A percentile compares a stretch with the other conserved stretches of the same genome.
Conservation (phyloP, 37 sponge, comb jelly and placozoan species). For the Ephydatia muelleri region DNA sequence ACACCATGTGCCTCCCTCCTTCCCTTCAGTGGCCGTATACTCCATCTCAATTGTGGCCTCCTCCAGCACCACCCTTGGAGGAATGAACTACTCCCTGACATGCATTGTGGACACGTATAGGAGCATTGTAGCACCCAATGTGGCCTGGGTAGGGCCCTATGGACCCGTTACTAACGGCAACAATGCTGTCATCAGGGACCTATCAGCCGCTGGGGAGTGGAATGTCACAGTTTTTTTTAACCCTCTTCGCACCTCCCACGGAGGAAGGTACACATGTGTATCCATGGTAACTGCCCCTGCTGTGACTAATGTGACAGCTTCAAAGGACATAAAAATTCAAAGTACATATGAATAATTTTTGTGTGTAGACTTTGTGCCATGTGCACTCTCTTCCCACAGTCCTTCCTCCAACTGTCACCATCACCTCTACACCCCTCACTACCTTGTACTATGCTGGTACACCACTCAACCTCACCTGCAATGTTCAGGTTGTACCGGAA, state of each 20-base stretch:
- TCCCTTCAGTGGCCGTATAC: background rate
- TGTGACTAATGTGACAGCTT: background rate
- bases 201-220: no score
- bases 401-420: background rate
- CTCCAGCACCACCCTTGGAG: background rate
- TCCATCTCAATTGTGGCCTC: background rate
- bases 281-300: background rate
- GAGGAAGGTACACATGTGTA: constrained; percentile 8
- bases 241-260: background rate
- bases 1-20: background rate
- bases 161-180: background rate
- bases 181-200: background rate
- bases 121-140: background rate
- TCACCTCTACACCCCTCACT: background rate
- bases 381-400: background rate
- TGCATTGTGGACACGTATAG: background rate
- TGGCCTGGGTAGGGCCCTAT: background rate
- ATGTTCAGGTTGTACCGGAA: background rate
- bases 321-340: background rate
- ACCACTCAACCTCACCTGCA: background rate
- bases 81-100: background rate
- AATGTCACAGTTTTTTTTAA: background rate
- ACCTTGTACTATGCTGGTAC: background rate
- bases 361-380: background rate
- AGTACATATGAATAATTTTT: no score